phyloP scores from a whole-genome alignment of 2,113 vertebrate species.

The Tricholaema leucomelas region DNA sequence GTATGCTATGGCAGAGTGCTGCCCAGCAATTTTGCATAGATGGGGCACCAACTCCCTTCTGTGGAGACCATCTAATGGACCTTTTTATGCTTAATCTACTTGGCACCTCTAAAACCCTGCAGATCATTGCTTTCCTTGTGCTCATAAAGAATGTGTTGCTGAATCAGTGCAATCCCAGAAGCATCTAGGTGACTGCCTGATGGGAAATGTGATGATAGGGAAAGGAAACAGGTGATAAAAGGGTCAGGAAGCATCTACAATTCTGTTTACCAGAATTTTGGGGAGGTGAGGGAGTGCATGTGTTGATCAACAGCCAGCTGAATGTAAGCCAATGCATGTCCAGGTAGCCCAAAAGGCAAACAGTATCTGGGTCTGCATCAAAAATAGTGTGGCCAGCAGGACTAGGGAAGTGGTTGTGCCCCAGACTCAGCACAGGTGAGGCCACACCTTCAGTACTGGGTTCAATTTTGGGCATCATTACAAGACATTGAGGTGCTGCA shows the following conservation, averaged over 20 bases:
- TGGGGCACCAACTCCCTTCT: background rate
- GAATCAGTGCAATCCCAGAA: background rate
- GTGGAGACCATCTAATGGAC: background rate
- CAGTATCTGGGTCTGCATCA: too few relatives aligned
- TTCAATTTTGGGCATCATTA: too few relatives aligned
- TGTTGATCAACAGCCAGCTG: too few relatives aligned
- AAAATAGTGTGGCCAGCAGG: too few relatives aligned
- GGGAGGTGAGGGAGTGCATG: fast-evolving
- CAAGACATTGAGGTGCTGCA: too few relatives aligned
- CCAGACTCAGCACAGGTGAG: too few relatives aligned
- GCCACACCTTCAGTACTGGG: too few relatives aligned
- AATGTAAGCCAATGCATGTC: too few relatives aligned
- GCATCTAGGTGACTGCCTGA: background rate
- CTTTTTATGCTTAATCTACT: background rate
- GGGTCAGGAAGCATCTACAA: background rate
- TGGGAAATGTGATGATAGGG: background rate
- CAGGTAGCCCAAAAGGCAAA: too few relatives aligned
- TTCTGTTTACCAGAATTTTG: background rate
- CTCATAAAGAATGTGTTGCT: background rate
- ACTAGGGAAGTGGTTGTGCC: too few relatives aligned
- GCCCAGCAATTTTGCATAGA: background rate
- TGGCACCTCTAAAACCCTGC: background rate
- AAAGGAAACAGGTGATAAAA: background rate
- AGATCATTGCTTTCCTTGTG: background rate
- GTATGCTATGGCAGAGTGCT: background rate